Percentiles rank a stretch among this genome's conserved stretches.
Conservation (phyloP, 2,888 invertebrate species). For the Steromphala cineraria region DNA sequence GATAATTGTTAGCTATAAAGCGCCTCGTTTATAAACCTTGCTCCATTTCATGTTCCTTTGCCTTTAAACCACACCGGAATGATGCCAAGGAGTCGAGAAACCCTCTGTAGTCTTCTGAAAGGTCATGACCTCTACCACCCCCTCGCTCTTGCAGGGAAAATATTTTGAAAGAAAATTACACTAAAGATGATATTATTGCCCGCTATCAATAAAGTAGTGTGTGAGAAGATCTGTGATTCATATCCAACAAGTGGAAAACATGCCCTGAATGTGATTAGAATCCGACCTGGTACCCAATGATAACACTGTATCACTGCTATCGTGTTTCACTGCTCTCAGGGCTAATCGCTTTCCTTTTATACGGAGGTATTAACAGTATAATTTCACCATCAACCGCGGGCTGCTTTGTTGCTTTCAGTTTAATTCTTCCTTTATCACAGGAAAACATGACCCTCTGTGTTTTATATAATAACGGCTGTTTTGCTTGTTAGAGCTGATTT, state of each 20-base stretch:
- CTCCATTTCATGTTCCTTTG: neutral
- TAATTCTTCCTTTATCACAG: too few relatives aligned
- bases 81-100: neutral
- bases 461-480: too few relatives aligned
- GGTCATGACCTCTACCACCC: neutral
- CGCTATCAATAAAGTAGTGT: neutral
- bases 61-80: neutral
- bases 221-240: neutral
- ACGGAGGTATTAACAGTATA: neutral
- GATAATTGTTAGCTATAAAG: slow-evolving; percentile 5
- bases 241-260: slow-evolving; percentile 5
- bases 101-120: neutral
- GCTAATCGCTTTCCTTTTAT: neutral
- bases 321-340: neutral
- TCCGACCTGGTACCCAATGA: neutral
- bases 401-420: neutral
- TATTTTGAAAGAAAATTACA: slow-evolving; percentile 18
- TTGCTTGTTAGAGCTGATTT: too few relatives aligned
- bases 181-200: neutral
- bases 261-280: neutral
- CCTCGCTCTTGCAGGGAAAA: neutral
- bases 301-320: neutral
- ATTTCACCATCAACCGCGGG: neutral
- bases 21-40: slow-evolving; percentile 5
- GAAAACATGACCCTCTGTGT: too few relatives aligned